Evolutionary conservation across 2,888 invertebrate genomes (phyloP), one percentile per base, ranked within the genome.

Genomic region (Drosophila hamatofila): DNA sequence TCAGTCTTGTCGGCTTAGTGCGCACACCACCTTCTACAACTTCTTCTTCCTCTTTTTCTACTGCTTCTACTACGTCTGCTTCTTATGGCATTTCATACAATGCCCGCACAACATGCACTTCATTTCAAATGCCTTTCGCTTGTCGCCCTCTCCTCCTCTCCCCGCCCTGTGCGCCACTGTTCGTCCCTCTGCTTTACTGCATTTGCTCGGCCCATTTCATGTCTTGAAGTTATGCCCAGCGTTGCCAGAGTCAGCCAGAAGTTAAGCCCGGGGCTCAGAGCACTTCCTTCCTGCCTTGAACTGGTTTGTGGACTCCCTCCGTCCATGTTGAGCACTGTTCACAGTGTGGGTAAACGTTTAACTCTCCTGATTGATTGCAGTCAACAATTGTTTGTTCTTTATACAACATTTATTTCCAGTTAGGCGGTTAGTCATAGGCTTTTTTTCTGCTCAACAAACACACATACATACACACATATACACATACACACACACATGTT

Each of bases 371-470:
- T 87, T 90, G 87, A 89, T 87, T 89, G 87, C 90, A 83, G 87
- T 90, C 90, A 88, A 81, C 90, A 88, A 89, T 87, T 89, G 90
- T 87, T 86, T 85, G 89, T 89, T 82, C 85, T 72, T 83, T 82
- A 81, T 89, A 75, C 88, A 85, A 83, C 84, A 85, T 89, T 87
- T 89, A 81, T 85, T 87, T 80, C 67, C 78, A 80, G 88, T 81
- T 75, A 81, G 80, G 52, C 66, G 81, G 64, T 75, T 75, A 75
- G 56, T 80, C 72, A 67, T 78, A 75, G 73, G 62, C 74, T 66
- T 61, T 65, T 65, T 66, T 57, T 25, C 11, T 30, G 30, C 14
- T 30, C 9, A 30, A 37, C 16, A 16, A 14, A 35, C 4, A 12
- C 35, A n/a, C n/a, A n/a, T n/a, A n/a, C n/a, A n/a, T n/a, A n/a